Evolutionary conservation across 2,113 vertebrate species (phyloP).

Genomic region (Holacanthus passer): DNA sequence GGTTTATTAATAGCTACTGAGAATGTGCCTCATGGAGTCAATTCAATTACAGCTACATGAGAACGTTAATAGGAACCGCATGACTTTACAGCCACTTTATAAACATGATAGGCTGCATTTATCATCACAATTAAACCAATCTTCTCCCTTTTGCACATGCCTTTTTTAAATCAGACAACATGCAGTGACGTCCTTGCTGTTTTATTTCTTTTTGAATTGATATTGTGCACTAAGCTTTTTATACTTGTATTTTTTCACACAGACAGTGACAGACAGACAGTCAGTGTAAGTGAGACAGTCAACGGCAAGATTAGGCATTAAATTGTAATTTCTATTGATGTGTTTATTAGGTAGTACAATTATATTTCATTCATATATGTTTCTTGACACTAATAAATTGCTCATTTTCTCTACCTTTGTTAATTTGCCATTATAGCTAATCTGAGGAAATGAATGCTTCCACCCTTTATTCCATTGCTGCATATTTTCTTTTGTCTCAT

Average conservation of each 20-base stretch:
- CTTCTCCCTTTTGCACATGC: background rate
- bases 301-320: background rate
- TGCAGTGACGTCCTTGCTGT: background rate
- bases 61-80: background rate
- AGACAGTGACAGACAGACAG: constrained; percentile 28
- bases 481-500: background rate
- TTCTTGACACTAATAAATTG: background rate
- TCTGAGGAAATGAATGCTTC: background rate
- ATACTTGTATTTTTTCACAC: constrained; percentile 24
- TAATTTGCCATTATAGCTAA: background rate
- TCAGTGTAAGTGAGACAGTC: constrained; percentile 29
- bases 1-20: background rate
- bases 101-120: background rate
- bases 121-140: background rate
- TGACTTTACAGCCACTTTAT: background rate
- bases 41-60: background rate
- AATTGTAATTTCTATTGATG: background rate
- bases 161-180: background rate
- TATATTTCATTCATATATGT: background rate
- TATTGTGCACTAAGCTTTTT: constrained; percentile 24
- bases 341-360: constrained; percentile 7
- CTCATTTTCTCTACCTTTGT: background rate
- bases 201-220: constrained; percentile 17
- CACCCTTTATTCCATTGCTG: background rate
- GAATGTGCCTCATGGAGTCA: background rate